These are phyloP conservation scores for Calliscelio sp. DNA, from an alignment of 2,888 invertebrate genomes.

Conservation along the genomic window DNA sequence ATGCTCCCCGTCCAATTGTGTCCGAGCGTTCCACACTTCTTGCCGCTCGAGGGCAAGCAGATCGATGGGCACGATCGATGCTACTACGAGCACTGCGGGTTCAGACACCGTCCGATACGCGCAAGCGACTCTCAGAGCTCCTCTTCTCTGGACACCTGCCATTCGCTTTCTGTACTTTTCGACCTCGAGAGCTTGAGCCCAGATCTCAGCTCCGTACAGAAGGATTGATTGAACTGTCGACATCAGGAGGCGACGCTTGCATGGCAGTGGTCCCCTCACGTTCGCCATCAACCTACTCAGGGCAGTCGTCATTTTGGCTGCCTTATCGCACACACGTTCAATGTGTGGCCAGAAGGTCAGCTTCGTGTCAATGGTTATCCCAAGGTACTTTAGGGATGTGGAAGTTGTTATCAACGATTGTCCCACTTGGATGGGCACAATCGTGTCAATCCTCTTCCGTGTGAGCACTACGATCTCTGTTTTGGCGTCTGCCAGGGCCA, in stretches of 20 bases:
- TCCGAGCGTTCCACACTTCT: neutral
- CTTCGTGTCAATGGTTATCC: slow-evolving; percentile 68
- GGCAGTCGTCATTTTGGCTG: slow-evolving; percentile 57
- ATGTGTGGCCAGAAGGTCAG: slow-evolving; percentile 72
- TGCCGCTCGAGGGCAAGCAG: slow-evolving; percentile 56
- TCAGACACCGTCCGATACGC: slow-evolving; percentile 76
- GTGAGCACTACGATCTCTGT: too few species aligned
- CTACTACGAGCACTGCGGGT: slow-evolving; percentile 69
- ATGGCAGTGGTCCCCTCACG: slow-evolving; percentile 35
- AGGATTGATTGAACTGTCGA: slow-evolving; percentile 65
- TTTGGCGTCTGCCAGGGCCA: too few species aligned
- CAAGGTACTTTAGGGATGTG: slow-evolving; percentile 77
- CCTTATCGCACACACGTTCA: slow-evolving; percentile 54
- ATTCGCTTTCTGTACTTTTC: slow-evolving; percentile 67
- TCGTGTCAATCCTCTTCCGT: neutral
- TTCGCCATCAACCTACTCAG: slow-evolving; percentile 57
- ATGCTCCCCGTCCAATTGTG: neutral
- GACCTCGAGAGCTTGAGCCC: slow-evolving; percentile 57
- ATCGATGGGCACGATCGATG: slow-evolving; percentile 73
- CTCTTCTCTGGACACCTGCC: slow-evolving; percentile 38
- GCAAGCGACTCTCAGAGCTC: slow-evolving; percentile 70
- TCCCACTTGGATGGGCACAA: slow-evolving; percentile 40
- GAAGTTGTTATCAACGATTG: too few species aligned
- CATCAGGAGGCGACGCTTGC: slow-evolving; percentile 68
- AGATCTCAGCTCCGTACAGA: slow-evolving; percentile 72